Percentiles rank a stretch among this genome's conserved stretches.
phyloP scores from a whole-genome alignment of 2,113 vertebrate genomes.

The Tachysurus vachellii region DNA sequence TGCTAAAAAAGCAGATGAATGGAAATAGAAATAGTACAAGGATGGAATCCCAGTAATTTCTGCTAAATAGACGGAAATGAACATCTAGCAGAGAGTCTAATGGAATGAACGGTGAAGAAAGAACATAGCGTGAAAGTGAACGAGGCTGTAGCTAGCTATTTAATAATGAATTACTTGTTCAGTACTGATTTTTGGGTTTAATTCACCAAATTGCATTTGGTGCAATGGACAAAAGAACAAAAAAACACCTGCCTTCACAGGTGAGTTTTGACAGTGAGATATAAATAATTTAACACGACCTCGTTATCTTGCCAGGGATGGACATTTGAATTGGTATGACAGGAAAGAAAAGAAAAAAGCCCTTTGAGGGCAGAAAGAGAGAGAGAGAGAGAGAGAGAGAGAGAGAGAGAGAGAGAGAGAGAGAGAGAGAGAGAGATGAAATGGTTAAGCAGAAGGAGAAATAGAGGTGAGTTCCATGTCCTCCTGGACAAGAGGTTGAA shows the following conservation, averaged over 20 bases:
- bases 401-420: constrained; percentile 12
- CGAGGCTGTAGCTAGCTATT: neutral
- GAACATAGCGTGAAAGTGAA: neutral
- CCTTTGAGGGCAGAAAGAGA: neutral
- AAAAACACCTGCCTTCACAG: neutral
- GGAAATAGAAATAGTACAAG: neutral
- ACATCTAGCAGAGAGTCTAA: neutral
- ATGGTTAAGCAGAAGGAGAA: constrained; percentile 34
- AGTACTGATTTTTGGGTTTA: neutral
- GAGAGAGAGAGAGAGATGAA: neutral
- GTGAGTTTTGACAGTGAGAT: neutral
- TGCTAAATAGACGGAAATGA: neutral
- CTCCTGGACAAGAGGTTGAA: neutral
- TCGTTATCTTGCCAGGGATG: neutral
- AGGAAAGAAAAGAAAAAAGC: neutral
- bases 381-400: neutral
- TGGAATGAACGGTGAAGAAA: neutral
- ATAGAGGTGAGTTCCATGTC: constrained; percentile 42
- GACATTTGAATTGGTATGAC: neutral
- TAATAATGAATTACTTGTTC: neutral
- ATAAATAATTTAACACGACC: neutral
- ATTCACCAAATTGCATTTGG: neutral
- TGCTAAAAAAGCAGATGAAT: constrained; percentile 38
- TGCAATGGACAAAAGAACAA: neutral
- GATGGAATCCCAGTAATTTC: constrained; percentile 37